Percentiles rank a stretch among this genome's conserved stretches.
Conservation (phyloP, 2,113 vertebrate genomes). For the Mesembrinibis cayennensis region DNA sequence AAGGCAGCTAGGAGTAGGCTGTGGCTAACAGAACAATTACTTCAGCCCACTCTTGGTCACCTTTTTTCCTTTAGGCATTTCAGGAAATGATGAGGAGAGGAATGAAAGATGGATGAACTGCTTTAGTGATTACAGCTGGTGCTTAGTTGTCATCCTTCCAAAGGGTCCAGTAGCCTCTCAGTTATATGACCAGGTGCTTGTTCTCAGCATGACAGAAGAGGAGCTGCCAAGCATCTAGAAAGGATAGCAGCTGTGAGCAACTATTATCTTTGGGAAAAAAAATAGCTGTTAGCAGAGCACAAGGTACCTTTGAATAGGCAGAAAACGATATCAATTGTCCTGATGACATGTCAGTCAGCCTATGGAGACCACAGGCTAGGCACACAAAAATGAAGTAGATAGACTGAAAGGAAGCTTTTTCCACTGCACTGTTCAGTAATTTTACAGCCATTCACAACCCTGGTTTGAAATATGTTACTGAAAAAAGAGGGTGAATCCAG, state of each 20-base stretch:
- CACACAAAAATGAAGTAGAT: neutral
- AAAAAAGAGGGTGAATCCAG: neutral
- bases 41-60: neutral
- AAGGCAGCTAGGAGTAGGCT: neutral
- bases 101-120: neutral
- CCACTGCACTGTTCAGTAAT: neutral
- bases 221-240: neutral
- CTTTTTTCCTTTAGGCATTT: neutral
- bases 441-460: neutral
- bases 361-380: neutral
- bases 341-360: neutral
- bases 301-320: neutral
- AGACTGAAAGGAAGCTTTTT: neutral
- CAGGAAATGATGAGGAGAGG: neutral
- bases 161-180: neutral
- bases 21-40: neutral
- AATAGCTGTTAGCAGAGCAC: neutral
- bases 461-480: neutral
- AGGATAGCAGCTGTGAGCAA: neutral
- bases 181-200: neutral
- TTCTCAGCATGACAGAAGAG: neutral
- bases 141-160: neutral
- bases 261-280: neutral
- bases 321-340: neutral
- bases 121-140: neutral